Percentiles rank a stretch among this genome's conserved stretches.
phyloP scores from a whole-genome alignment of 2,888 invertebrate species.

The Anoplius nigerrimus region DNA sequence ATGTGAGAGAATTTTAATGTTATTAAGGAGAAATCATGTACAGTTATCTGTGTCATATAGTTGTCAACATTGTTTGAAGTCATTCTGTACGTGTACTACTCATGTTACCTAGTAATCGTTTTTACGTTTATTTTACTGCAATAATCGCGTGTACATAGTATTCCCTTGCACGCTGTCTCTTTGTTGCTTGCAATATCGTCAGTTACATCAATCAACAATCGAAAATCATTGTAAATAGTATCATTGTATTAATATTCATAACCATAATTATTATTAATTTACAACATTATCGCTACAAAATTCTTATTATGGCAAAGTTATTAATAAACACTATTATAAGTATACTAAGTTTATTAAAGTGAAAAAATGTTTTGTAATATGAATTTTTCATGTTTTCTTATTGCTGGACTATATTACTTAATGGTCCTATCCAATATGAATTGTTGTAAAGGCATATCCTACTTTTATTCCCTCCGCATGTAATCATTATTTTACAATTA shows the following conservation, averaged over 20 bases:
- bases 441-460: background rate
- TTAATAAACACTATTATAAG: slow-evolving; percentile 12
- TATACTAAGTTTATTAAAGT: slow-evolving; percentile 1
- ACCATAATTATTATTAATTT: slow-evolving; percentile 14
- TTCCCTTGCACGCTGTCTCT: slow-evolving; percentile 44
- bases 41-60: slow-evolving; percentile 30
- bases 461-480: background rate
- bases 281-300: slow-evolving; percentile 6
- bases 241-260: slow-evolving; percentile 11
- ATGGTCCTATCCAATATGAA: background rate
- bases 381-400: background rate
- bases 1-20: slow-evolving; percentile 9
- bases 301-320: slow-evolving; percentile 8
- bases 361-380: slow-evolving; percentile 2
- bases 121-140: slow-evolving; percentile 35
- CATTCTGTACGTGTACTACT: slow-evolving; percentile 47
- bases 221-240: slow-evolving; percentile 36
- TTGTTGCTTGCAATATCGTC: slow-evolving; percentile 52
- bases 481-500: background rate
- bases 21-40: slow-evolving; percentile 29
- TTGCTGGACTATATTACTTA: no score
- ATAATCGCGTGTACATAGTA: slow-evolving; percentile 57
- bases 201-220: slow-evolving; percentile 34
- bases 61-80: slow-evolving; percentile 22
- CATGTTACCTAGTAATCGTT: slow-evolving; percentile 43